Conservation (phyloP, 2,113 vertebrate species). For the Miniopterus natalensis region DNA sequence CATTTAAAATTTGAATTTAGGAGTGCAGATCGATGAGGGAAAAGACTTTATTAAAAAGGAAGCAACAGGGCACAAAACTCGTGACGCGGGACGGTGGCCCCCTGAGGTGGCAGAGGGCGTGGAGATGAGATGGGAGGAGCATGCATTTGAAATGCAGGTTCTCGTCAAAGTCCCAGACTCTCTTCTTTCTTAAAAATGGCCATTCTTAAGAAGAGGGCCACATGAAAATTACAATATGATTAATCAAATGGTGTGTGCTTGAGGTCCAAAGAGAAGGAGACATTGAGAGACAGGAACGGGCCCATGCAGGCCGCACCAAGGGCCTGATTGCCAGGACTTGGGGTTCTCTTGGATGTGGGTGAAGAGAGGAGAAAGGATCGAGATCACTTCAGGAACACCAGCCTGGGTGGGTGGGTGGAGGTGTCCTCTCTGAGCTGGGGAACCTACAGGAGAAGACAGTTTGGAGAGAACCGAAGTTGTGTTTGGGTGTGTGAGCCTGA, state of each 20-base stretch:
- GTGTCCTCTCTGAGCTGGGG: background rate
- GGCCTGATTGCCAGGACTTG: fast-evolving
- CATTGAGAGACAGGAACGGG: background rate
- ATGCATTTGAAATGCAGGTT: background rate
- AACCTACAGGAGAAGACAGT: background rate
- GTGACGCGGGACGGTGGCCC: background rate
- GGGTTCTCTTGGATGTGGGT: background rate
- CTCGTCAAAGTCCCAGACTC: background rate
- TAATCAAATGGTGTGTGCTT: background rate
- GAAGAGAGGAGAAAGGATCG: background rate
- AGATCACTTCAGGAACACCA: background rate
- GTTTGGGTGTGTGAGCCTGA: background rate
- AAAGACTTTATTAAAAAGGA: background rate
- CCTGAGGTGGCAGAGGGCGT: background rate
- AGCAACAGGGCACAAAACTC: background rate
- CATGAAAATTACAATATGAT: background rate
- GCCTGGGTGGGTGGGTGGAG: background rate
- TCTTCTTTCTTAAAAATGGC: background rate
- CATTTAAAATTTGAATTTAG: background rate
- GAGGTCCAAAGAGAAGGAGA: background rate
- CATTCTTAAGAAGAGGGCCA: background rate
- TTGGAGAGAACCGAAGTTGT: background rate
- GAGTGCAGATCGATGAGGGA: background rate
- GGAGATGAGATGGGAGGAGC: background rate
- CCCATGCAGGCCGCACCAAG: fast-evolving